Evolutionary conservation across 2,113 vertebrate species (phyloP).

Genomic region (Tenebrosternarchus preto): DNA sequence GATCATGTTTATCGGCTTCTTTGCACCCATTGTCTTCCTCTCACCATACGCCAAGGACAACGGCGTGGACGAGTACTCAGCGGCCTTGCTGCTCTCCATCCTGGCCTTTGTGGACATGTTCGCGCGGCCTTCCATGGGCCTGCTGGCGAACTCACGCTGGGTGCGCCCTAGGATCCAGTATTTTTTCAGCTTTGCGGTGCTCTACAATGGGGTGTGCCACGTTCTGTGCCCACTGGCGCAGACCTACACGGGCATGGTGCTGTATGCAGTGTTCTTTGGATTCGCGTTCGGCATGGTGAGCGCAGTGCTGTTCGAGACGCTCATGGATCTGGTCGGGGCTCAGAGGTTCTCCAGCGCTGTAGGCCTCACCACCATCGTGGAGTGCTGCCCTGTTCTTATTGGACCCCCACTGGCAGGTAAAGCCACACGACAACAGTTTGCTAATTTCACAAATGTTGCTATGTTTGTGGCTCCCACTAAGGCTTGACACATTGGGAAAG

Average conservation of each 20-base stretch:
- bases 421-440: neutral
- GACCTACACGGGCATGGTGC: conserved; percentile 83
- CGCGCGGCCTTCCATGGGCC: conserved; percentile 87
- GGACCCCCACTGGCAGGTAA: conserved; percentile 95
- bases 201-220: conserved; percentile 92
- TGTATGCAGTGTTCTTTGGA: conserved; percentile 92
- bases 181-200: conserved; percentile 90
- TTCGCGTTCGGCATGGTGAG: conserved; percentile 97
- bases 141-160: conserved; percentile 87
- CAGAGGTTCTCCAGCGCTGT: conserved; percentile 93
- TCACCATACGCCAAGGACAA: conserved; percentile 91
- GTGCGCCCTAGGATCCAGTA: conserved; percentile 92
- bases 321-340: conserved; percentile 95
- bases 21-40: conserved; percentile 93
- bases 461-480: neutral
- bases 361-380: conserved; percentile 91
- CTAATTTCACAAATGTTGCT: neutral
- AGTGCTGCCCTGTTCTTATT: conserved; percentile 91
- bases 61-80: conserved; percentile 90
- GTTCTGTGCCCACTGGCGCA: conserved; percentile 85
- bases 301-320: conserved; percentile 90
- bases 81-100: conserved; percentile 91
- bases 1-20: conserved; percentile 97
- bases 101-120: conserved; percentile 97
- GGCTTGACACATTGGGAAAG: neutral